These are phyloP conservation scores for Ariopsis seemanni DNA, from an alignment of 2,113 vertebrate species.

Conservation along the genomic window DNA sequence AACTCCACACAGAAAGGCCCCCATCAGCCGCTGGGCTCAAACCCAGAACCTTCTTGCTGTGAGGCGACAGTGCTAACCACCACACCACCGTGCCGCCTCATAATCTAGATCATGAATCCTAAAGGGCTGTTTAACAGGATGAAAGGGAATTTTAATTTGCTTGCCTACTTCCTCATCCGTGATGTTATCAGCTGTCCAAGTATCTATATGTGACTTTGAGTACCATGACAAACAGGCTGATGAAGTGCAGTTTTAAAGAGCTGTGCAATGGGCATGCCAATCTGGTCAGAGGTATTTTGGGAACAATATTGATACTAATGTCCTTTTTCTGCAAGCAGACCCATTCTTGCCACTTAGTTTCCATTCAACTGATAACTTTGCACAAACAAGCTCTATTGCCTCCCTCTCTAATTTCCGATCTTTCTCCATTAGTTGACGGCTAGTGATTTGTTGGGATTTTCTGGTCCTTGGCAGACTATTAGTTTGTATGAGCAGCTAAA, in stretches of 20 bases:
- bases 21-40: too few relatives aligned
- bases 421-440: not conserved
- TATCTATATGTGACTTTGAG: not conserved
- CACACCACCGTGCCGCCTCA: not conserved
- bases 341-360: not conserved
- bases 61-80: too few relatives aligned
- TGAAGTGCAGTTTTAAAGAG: not conserved
- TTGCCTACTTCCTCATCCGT: not conserved
- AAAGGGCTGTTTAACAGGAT: not conserved
- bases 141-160: not conserved
- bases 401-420: not conserved
- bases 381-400: not conserved
- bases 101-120: not conserved
- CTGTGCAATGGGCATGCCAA: not conserved
- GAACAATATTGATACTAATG: not conserved
- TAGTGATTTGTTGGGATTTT: not conserved
- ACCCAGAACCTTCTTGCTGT: too few relatives aligned
- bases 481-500: not conserved
- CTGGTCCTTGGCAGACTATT: not conserved
- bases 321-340: not conserved
- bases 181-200: not conserved
- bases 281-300: not conserved
- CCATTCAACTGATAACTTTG: too few relatives aligned
- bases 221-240: not conserved
- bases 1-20: too few relatives aligned